Conservation (phyloP, 2,888 invertebrate genomes). For the Cremastobaeus sp. region DNA sequence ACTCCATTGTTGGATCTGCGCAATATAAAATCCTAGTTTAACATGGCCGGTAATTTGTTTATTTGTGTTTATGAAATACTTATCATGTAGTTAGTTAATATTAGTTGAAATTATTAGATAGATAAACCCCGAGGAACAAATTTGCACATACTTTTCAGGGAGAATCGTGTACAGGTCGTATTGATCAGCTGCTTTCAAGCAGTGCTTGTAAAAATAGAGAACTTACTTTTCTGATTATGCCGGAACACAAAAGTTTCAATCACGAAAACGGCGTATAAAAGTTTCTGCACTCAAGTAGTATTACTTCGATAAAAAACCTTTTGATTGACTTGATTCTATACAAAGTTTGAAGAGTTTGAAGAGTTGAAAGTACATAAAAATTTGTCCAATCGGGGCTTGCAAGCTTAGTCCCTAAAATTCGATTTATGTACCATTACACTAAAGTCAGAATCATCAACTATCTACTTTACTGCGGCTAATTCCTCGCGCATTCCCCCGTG, state of each 20-base stretch:
- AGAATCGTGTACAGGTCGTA: too few relatives aligned
- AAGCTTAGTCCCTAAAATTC: slow-evolving; percentile 68
- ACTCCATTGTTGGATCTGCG: slow-evolving; percentile 59
- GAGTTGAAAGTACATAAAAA: too few relatives aligned
- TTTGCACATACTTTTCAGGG: too few relatives aligned
- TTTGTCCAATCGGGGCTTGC: slow-evolving; percentile 58
- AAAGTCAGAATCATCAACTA: slow-evolving; percentile 65
- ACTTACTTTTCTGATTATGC: too few relatives aligned
- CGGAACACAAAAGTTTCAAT: too few relatives aligned
- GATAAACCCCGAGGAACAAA: slow-evolving; percentile 57
- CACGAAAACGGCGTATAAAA: too few relatives aligned
- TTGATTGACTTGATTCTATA: too few relatives aligned
- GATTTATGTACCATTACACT: slow-evolving; percentile 64
- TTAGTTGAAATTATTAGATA: slow-evolving; percentile 72
- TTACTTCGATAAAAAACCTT: too few relatives aligned
- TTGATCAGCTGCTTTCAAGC: too few relatives aligned
- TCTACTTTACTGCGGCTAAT: slow-evolving; percentile 59
- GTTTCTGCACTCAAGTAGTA: too few relatives aligned
- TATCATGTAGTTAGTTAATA: slow-evolving; percentile 67
- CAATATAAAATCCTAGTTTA: slow-evolving; percentile 73
- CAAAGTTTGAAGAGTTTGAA: too few relatives aligned
- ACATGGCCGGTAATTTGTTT: slow-evolving; percentile 74
- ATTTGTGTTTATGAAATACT: slow-evolving; percentile 65
- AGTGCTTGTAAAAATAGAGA: too few relatives aligned
- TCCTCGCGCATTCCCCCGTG: slow-evolving; percentile 35